Evolutionary conservation across 2,113 vertebrate species (phyloP).

Genomic region (Laticauda laticaudata): DNA sequence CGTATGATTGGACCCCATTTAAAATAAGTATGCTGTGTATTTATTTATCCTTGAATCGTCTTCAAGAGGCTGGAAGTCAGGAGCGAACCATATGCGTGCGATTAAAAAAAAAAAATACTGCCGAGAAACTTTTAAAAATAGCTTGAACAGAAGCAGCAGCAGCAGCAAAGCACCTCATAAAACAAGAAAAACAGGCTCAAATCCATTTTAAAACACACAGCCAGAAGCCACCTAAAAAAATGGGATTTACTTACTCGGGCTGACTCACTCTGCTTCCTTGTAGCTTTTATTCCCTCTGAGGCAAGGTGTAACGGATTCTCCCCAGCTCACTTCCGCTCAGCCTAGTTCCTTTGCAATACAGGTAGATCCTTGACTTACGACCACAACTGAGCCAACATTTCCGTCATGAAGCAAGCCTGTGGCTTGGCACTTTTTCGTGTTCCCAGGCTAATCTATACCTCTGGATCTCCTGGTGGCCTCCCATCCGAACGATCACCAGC

Average conservation of each 20-base stretch:
- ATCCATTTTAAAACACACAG: not conserved
- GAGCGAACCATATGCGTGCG: not conserved
- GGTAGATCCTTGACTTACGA: not conserved
- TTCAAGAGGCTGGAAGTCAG: not conserved
- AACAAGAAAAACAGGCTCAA: not conserved
- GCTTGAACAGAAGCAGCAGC: not conserved
- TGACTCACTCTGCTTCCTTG: not conserved
- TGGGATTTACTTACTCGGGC: not conserved
- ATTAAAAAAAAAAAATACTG: not conserved
- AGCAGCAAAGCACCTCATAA: not conserved
- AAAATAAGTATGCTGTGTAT: not conserved
- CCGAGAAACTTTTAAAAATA: not conserved
- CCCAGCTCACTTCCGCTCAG: not conserved
- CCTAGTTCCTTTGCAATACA: not conserved
- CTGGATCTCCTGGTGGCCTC: not conserved
- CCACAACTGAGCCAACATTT: not conserved
- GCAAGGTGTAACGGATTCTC: not conserved
- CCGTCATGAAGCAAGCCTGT: not conserved
- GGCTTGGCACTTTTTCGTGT: not conserved
- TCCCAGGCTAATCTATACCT: not conserved
- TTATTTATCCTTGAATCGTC: not conserved
- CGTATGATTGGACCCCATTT: not conserved
- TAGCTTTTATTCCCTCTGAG: not conserved
- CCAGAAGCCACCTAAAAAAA: not conserved
- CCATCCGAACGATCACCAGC: not conserved